Conservation (phyloP, 2,888 invertebrate genomes). For the Ochropacha duplaris region DNA sequence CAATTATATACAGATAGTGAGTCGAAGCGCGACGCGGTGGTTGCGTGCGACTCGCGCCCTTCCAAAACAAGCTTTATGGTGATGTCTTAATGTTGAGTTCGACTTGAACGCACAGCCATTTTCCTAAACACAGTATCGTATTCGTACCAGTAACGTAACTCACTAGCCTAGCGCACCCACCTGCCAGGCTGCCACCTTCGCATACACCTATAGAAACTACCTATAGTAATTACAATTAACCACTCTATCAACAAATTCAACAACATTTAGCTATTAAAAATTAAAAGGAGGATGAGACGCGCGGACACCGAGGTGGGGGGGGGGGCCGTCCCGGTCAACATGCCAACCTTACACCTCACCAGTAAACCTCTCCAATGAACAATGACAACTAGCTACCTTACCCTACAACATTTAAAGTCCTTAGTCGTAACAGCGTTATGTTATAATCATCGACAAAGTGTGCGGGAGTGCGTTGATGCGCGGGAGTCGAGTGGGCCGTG, state of each 20-base stretch:
- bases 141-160: conserved; percentile 70
- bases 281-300: conserved; percentile 64
- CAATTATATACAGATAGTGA: conserved; percentile 77
- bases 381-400: conserved; percentile 70
- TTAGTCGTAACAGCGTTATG: conserved; percentile 52
- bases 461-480: conserved; percentile 15
- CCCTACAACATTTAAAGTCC: conserved; percentile 65
- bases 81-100: conserved; percentile 69
- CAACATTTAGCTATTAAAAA: conserved; percentile 82
- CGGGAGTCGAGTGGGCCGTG: conserved; percentile 13
- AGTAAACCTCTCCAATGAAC: conserved; percentile 42
- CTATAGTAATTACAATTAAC: conserved; percentile 70
- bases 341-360: conserved; percentile 24
- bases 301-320: conserved; percentile 22
- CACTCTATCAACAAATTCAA: conserved; percentile 81
- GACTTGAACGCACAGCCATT: conserved; percentile 77
- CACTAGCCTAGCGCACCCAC: conserved; percentile 67
- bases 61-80: conserved; percentile 38
- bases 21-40: conserved; percentile 27
- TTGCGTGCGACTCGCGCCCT: conserved; percentile 51
- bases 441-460: conserved; percentile 31
- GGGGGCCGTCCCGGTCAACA: conserved; percentile 24
- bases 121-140: conserved; percentile 72
- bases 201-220: conserved; percentile 69
- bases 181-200: conserved; percentile 65